A percentile compares a stretch with the other conserved stretches of the same genome.
These are phyloP conservation scores for Harmothoe impar DNA, from an alignment of 2,888 invertebrate species.

Conservation along the genomic window DNA sequence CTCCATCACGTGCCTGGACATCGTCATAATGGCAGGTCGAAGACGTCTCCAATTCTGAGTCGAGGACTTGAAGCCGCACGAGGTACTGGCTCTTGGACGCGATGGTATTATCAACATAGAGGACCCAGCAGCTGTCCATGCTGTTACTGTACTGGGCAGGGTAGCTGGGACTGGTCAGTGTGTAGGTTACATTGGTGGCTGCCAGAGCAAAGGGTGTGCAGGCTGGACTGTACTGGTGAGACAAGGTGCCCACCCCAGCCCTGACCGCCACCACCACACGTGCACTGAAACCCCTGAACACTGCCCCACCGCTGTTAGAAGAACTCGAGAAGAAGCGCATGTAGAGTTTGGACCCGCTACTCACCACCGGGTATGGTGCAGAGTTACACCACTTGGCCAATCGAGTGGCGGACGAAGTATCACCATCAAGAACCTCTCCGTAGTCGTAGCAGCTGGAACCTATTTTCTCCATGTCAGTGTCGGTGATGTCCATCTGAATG, in stretches of 20 bases:
- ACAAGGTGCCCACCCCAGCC: constrained; percentile 1
- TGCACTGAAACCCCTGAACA: background rate
- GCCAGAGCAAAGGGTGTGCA: constrained; percentile 25
- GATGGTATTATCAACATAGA: background rate
- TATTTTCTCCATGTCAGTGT: constrained; percentile 44
- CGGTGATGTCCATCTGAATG: background rate
- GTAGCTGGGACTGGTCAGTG: constrained; percentile 5
- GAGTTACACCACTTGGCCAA: constrained; percentile 33
- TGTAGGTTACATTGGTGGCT: constrained; percentile 22
- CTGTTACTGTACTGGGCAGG: constrained; percentile 14
- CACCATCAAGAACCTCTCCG: constrained; percentile 24
- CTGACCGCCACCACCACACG: background rate
- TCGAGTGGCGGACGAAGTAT: background rate
- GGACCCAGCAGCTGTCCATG: constrained; percentile 43
- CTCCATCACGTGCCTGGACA: constrained; percentile 37
- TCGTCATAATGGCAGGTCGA: constrained; percentile 43
- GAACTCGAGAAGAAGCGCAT: background rate
- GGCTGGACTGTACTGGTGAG: background rate
- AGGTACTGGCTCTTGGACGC: background rate
- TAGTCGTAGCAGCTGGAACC: constrained; percentile 50
- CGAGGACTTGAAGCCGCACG: constrained; percentile 2
- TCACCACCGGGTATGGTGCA: constrained; percentile 12
- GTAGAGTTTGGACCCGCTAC: constrained; percentile 35
- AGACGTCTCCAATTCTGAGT: background rate
- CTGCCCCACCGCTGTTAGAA: background rate